A percentile compares a stretch with the other conserved stretches of the same genome.
Conservation (phyloP, 1,140 invertebrate species). For the Trinorchestia longiramus region DNA sequence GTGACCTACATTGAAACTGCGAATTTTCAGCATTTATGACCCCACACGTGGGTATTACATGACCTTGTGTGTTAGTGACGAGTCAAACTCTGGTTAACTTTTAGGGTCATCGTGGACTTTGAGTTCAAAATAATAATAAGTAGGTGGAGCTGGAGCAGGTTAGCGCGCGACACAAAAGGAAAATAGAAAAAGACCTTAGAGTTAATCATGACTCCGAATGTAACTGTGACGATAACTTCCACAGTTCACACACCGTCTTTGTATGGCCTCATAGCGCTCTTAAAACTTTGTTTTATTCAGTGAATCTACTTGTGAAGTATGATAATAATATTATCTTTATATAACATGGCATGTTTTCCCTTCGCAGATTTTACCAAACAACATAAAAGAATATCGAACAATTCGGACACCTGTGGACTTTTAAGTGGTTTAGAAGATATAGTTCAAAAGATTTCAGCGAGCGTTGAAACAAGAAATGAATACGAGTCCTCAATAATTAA, state of each 20-base stretch:
- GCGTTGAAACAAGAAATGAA: too few relatives aligned
- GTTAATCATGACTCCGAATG: background rate
- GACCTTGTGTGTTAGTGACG: background rate
- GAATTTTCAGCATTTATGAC: slow-evolving; percentile 31
- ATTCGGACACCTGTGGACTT: too few relatives aligned
- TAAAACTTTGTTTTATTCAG: background rate
- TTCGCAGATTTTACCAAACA: background rate
- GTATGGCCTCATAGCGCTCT: background rate
- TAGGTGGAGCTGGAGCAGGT: background rate
- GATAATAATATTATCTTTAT: background rate
- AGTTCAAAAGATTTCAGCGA: too few relatives aligned
- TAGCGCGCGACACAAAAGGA: background rate
- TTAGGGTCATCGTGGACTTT: background rate
- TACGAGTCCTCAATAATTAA: too few relatives aligned
- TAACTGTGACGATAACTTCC: background rate
- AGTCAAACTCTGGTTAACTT: background rate
- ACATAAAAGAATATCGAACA: background rate
- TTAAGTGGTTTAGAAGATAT: too few relatives aligned
- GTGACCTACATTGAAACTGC: background rate
- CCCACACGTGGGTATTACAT: slow-evolving; percentile 10
- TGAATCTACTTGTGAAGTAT: background rate
- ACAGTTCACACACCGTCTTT: background rate
- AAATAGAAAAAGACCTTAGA: background rate
- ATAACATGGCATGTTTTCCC: background rate
- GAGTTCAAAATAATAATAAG: background rate